A percentile compares a stretch with the other conserved stretches of the same genome.
phyloP scores from a whole-genome alignment of 2,888 invertebrate genomes.

The Dryocosmus kuriphilus region DNA sequence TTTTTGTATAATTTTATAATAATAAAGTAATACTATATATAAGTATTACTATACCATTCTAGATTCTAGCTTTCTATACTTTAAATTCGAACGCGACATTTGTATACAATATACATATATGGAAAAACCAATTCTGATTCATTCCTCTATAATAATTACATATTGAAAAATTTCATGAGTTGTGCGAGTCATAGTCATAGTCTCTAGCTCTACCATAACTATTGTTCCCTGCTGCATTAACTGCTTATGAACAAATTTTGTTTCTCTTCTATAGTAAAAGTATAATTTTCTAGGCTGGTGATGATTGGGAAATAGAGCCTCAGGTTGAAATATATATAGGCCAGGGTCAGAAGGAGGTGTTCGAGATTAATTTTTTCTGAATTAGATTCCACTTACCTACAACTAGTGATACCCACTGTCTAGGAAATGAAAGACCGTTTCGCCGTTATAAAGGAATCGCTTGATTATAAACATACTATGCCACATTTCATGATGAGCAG shows the following conservation, averaged over 20 bases:
- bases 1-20: too few species aligned
- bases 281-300: background rate
- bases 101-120: background rate
- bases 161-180: background rate
- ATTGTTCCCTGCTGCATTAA: background rate
- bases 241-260: background rate
- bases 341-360: constrained; percentile 46
- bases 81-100: too few species aligned
- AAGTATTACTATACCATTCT: too few species aligned
- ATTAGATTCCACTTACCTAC: constrained; percentile 6
- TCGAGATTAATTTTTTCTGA: background rate
- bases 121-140: background rate
- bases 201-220: background rate
- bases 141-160: background rate
- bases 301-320: background rate
- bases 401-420: background rate
- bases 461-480: constrained; percentile 35
- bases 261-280: background rate
- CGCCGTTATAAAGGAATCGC: constrained; percentile 42
- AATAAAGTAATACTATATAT: too few species aligned
- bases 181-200: background rate
- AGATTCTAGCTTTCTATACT: too few species aligned
- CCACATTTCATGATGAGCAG: constrained; percentile 43
- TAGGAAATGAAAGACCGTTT: constrained; percentile 19
- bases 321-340: constrained; percentile 43